Evolutionary conservation across 2,888 invertebrate species (phyloP), one percentile per base, ranked within the genome.

Genomic region (Microplitis manilae): DNA sequence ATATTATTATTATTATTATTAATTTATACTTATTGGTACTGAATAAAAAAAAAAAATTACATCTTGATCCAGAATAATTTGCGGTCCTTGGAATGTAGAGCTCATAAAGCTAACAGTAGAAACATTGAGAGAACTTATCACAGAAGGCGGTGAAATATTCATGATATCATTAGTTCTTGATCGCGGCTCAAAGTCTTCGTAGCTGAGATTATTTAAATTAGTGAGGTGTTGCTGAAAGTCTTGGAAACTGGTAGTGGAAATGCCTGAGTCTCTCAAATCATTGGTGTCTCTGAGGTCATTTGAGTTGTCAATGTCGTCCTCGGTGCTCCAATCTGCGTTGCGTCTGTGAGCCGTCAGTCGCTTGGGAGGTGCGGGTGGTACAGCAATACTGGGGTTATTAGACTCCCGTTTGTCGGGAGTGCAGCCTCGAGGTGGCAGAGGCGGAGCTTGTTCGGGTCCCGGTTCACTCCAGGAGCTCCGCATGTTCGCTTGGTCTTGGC

Each of bases 381-480:
- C 91, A 82, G 84, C 90, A 79, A 88, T 90, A 86, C 90, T 85
- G 82, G 88, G 85, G 68, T 50, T 50, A 9, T 89, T 90, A 4
- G 90, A 87, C n/a, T 90, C 90, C 77, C 92, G 89, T 84, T 92
- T 93, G 80, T 93, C 93, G 1, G 92, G 92, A 20, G 92, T 94
- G 81, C 94, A 94, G 6, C 95, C 95, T 79, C 96, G 91, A 0
- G 96, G 96, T 4, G 96, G 96, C 76, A 96, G 87, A 0, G 96
- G 96, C 1, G 89, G 88, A 0, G 89, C 89, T 17, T 96, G 96
- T 0, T 96, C 96, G 80, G 90, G 84, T 0, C 92, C 90, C 30
- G 90, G 79, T 90, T 94, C 89, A 86, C 93, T 90, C 94, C 94
- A 90, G 81, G 93, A 89, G 86, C 90, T 91, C 87, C 94, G 84